Evolutionary conservation across 2,113 vertebrate species (phyloP).

Genomic region (Pangasianodon hypophthalmus): DNA sequence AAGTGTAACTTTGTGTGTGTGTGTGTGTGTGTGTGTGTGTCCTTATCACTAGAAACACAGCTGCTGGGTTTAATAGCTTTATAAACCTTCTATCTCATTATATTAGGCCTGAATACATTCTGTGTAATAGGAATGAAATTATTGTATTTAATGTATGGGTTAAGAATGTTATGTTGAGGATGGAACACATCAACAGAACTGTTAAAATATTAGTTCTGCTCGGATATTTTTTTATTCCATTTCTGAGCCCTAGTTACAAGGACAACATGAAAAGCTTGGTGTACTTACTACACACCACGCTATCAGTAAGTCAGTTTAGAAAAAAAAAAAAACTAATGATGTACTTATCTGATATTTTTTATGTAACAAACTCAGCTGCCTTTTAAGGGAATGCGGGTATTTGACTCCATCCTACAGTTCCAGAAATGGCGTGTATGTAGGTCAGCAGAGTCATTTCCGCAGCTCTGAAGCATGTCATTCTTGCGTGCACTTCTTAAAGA

Average conservation of each 20-base stretch:
- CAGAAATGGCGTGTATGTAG: slow-evolving; percentile 8
- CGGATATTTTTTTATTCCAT: neutral
- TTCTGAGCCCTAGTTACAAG: neutral
- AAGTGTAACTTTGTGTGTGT: neutral
- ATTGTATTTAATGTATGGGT: no score
- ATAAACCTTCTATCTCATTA: neutral
- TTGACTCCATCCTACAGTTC: neutral
- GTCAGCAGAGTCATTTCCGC: neutral
- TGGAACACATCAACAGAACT: neutral
- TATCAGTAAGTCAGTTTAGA: no score
- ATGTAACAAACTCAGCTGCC: neutral
- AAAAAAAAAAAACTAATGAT: neutral
- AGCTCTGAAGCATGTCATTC: neutral
- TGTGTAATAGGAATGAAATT: neutral
- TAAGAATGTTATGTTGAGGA: no score
- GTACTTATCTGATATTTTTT: neutral
- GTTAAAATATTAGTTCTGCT: neutral
- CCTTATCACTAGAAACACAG: no score
- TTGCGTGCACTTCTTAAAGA: neutral
- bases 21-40: neutral
- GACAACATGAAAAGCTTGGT: neutral
- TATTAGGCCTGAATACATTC: neutral
- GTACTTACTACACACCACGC: neutral
- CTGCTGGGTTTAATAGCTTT: neutral
- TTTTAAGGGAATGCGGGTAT: neutral